Conservation (phyloP, 2,797 vertebrate genomes). For the Aphelocoma californica region DNA sequence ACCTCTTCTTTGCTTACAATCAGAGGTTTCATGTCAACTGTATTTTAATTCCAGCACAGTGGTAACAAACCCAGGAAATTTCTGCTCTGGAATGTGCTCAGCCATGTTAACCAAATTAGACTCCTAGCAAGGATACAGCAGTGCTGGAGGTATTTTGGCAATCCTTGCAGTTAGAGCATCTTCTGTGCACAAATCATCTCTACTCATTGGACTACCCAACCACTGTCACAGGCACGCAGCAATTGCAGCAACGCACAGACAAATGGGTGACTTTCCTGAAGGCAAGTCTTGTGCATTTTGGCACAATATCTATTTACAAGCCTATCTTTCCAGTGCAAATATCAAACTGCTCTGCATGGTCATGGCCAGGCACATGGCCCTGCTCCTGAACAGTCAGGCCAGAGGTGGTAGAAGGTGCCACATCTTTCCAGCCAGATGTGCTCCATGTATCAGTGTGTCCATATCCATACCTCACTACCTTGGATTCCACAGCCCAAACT, state of each 20-base stretch:
- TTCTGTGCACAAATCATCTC: not conserved
- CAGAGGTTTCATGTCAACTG: not conserved
- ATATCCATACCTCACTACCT: not conserved
- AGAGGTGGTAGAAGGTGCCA: not conserved
- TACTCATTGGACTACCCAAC: not conserved
- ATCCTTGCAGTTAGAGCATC: not conserved
- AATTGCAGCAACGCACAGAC: not conserved
- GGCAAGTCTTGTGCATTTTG: not conserved
- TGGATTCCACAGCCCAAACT: not conserved
- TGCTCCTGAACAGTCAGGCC: not conserved
- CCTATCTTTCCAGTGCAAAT: not conserved
- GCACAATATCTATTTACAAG: not conserved
- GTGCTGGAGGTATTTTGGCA: not conserved
- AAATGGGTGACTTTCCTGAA: not conserved
- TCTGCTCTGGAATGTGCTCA: not conserved
- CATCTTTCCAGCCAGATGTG: not conserved
- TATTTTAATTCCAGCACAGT: not conserved
- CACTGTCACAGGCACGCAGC: not conserved
- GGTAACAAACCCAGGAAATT: not conserved
- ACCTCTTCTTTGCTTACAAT: not conserved
- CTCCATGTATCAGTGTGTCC: not conserved
- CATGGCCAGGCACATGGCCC: fast-evolving
- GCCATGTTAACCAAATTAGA: not conserved
- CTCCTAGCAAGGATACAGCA: not conserved
- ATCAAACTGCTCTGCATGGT: not conserved